Percentiles rank a stretch among this genome's conserved stretches.
These are phyloP conservation scores for Apodemus agrarius DNA, from an alignment of 2,797 vertebrate genomes.

Conservation along the genomic window DNA sequence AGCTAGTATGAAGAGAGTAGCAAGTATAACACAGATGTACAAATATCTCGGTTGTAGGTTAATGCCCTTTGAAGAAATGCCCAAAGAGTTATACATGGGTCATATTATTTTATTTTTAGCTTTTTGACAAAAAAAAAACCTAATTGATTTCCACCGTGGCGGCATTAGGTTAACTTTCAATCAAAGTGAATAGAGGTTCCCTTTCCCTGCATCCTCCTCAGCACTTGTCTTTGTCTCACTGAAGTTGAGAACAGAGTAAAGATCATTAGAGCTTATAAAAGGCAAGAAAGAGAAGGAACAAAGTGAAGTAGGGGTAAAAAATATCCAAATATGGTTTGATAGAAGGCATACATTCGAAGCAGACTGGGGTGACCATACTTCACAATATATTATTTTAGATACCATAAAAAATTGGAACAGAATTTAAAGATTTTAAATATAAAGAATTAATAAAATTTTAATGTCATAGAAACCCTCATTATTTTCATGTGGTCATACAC, in stretches of 20 bases:
- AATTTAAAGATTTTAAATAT: not conserved
- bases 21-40: not conserved
- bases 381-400: not conserved
- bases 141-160: not conserved
- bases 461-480: not conserved
- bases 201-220: not conserved
- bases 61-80: not conserved
- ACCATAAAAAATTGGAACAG: not conserved
- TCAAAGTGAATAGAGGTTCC: not conserved
- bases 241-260: not conserved
- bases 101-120: not conserved
- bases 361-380: not conserved
- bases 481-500: not conserved
- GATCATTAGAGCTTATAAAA: not conserved
- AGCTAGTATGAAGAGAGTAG: not conserved
- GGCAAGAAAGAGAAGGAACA: not conserved
- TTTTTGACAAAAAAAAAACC: not conserved
- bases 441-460: not conserved
- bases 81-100: not conserved
- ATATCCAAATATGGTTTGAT: not conserved
- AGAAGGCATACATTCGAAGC: not conserved
- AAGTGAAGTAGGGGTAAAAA: not conserved
- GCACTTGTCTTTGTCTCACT: not conserved
- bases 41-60: not conserved
- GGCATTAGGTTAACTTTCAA: not conserved